Conservation (phyloP, 2,888 invertebrate species). For the Trichogramma dendrolimi region DNA sequence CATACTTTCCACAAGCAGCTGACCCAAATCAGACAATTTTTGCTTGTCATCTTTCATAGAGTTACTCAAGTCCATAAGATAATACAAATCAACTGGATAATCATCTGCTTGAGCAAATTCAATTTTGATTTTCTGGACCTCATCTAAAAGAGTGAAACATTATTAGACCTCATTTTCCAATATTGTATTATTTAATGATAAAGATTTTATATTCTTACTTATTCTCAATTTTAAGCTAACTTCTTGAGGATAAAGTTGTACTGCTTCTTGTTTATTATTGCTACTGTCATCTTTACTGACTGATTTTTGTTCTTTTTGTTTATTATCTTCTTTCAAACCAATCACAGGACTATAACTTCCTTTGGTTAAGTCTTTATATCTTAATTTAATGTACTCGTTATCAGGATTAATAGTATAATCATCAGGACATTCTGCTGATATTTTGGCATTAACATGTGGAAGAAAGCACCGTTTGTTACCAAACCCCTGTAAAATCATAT, state of each 20-base stretch:
- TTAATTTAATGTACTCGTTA: constrained; percentile 55
- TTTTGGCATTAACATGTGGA: constrained; percentile 49
- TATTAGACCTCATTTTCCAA: neutral
- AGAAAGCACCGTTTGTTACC: constrained; percentile 56
- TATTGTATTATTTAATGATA: constrained; percentile 41
- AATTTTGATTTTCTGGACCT: constrained; percentile 70
- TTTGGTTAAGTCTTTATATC: constrained; percentile 58
- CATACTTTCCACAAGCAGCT: constrained; percentile 81
- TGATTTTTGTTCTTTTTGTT: constrained; percentile 13
- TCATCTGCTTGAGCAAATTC: constrained; percentile 83
- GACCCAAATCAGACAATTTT: constrained; percentile 81
- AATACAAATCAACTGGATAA: constrained; percentile 97
- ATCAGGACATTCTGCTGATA: constrained; percentile 58
- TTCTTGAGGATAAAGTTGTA: constrained; percentile 79
- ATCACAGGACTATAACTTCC: constrained; percentile 41
- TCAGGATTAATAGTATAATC: constrained; percentile 68
- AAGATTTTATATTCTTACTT: constrained; percentile 54
- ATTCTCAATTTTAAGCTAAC: constrained; percentile 72
- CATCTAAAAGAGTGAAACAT: constrained; percentile 57
- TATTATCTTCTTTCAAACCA: constrained; percentile 26
- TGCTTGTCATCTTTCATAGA: constrained; percentile 99
- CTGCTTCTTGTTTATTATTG: constrained; percentile 55
- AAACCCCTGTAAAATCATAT: constrained; percentile 49
- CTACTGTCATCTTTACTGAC: neutral
- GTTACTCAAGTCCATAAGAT: constrained; percentile 97